Base-by-base conservation (phyloP, 2,888 invertebrate species). In the Platycnemis pennipes region DNA sequence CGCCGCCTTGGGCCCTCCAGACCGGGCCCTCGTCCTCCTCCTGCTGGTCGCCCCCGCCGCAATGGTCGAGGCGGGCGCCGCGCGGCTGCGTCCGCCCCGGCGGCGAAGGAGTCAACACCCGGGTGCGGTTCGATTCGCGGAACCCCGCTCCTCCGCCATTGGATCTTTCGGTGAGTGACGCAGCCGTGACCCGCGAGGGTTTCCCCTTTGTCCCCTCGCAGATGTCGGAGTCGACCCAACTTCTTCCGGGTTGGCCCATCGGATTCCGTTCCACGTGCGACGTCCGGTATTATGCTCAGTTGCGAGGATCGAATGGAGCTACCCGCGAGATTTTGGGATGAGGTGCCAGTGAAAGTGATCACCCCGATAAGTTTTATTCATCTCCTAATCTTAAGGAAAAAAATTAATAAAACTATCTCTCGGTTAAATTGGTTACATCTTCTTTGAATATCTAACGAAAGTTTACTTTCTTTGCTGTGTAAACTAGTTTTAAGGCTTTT, bases 151-250 rank as follows among this genome's bases (percentile, higher is more conserved):
- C 42, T 91, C 63, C 63, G n/a, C 45, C 91, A 77, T 77, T 77
- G 77, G 91, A 63, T 91, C 91, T 63, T 91, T 91, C 91, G 91
- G 91, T 91, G 91, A 91, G 91, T 91, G 63, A 13, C 22, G 49
- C 26, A 16, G n/a, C 87, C 45, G 46, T 8, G 37, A 13, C 13
- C 44, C 56, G 63, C 22, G 42, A 42, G 42, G 19, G 49, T 13
- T n/a, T 22, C 42, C 22, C n/a, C 42, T 56, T 22, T 63, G 37
- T 19, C 42, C 8, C 3, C 16, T 63, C 63, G 89, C 2, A 49
- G 53, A 31, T 88, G 42, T 3, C 31, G 31, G 77, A 13, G 77
- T 77, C 31, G 13, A 77, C 31, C 37, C 11, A 16, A 5, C 2
- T 11, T 77, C n/a, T 63, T 37, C 37, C n/a, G 77, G 63, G 26